Evolutionary conservation across 2,797 vertebrate species (phyloP), one percentile per base, ranked within the genome.

Genomic region (Hapalemur alaotrensis): DNA sequence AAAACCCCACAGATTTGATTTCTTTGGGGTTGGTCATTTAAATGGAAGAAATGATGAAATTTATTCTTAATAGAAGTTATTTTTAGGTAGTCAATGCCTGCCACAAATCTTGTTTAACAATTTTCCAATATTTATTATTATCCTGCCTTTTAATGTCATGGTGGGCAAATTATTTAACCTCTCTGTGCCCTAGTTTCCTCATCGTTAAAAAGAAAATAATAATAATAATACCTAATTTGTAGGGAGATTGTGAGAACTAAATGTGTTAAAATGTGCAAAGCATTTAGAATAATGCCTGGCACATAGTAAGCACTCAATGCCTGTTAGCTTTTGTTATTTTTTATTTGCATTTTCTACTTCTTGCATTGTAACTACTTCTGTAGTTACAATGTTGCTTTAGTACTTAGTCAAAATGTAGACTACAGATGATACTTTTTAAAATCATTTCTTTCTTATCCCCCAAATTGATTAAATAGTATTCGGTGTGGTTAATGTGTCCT

Each of bases 1-100:
- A n/a, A 12, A 5, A 85, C 8, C 18, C n/a, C 13, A 20, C 18
- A n/a, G 4, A 63, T 87, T 85, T 59, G 3, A 38, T 81, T 89
- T 78, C 22, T 95, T 41, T 32, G 18, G 8, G 11, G 6, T 88
- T 93, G 69, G 25, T 95, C 28, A 67, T 76, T 87, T 92, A 73
- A 83, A 70, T 86, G 63, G 41, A 96, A 93, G 76, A 82, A 81
- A 86, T 52, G n/a, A 22, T 73, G 54, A 83, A 83, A 89, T 75
- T 93, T 13, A 94, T 83, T 93, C 96, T 59, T 67, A 70, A 72
- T 50, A 84, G 30, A 76, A 54, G 15, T 95, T 88, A 50, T 13
- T 69, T 89, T 73, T 30, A 76, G 46, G 38, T 20, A 73, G 7
- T 85, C 6, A 41, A 0, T 80, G 17, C 35, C 32, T 87, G 25